Conservation (phyloP, 2,113 vertebrate species). For the Colistium nudipinnis region DNA sequence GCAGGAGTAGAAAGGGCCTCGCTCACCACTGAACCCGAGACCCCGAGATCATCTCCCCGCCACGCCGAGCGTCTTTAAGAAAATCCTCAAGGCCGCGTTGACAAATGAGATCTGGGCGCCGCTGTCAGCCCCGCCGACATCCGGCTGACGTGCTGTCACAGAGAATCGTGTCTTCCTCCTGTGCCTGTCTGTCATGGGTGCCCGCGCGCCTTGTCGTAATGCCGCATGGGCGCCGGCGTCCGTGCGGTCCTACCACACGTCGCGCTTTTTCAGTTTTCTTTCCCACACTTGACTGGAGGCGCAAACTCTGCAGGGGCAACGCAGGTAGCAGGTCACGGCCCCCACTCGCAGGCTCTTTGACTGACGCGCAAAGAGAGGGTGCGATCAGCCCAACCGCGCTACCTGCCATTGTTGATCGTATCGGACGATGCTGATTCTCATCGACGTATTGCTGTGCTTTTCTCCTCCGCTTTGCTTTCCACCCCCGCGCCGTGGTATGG, state of each 20-base stretch:
- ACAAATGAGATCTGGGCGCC: slow-evolving; percentile 28
- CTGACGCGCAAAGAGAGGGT: slow-evolving; percentile 20
- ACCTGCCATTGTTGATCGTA: slow-evolving; percentile 1
- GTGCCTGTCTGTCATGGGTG: slow-evolving; percentile 26
- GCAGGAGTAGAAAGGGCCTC: background rate
- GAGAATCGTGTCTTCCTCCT: slow-evolving; percentile 25
- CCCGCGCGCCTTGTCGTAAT: slow-evolving; percentile 10
- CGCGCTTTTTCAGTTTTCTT: background rate
- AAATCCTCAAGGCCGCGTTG: slow-evolving; percentile 28
- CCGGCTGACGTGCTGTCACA: slow-evolving; percentile 42
- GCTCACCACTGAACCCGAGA: slow-evolving; percentile 23
- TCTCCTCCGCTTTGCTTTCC: background rate
- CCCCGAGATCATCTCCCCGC: slow-evolving; percentile 14
- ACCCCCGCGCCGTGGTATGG: slow-evolving; percentile 6
- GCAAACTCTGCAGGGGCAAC: background rate
- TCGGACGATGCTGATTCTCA: background rate
- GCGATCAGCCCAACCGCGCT: background rate
- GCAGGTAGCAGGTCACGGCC: slow-evolving; percentile 9
- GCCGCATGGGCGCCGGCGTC: slow-evolving; percentile 20
- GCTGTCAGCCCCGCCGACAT: slow-evolving; percentile 36
- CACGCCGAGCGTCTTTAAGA: slow-evolving; percentile 1
- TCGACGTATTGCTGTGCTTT: too few species aligned
- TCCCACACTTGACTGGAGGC: background rate
- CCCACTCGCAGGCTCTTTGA: slow-evolving; percentile 8
- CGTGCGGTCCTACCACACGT: slow-evolving; percentile 9